Evolutionary conservation across 2,113 vertebrate genomes (phyloP), one percentile per base, ranked within the genome.

Genomic region (Caranx melampygus): DNA sequence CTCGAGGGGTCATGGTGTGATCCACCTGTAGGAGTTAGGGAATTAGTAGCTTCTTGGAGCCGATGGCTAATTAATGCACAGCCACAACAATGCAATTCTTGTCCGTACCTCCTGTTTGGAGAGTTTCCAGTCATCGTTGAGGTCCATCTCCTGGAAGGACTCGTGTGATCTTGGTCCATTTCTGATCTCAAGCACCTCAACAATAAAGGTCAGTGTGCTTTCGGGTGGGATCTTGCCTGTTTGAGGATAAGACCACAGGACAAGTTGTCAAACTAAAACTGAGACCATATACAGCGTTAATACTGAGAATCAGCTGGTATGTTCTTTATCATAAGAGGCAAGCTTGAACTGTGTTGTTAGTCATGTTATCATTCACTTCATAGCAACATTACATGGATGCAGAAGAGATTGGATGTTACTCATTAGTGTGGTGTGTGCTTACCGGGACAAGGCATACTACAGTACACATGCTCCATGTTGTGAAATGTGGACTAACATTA

Each of bases 81-180:
- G 20, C 47, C 13, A 47, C 42, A 0, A 67, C 21, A 59, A 13
- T 12, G 5, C 18, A 64, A 52, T 42, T 7, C 21, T 35, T 31
- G 35, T 13, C 40, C 84, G 91, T 84, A 97, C 98, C 96, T 99
- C 98, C 0, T 94, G 79, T 87, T 93, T 97, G 64, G 98, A 99
- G 16, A 99, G 96, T 61, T 92, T 99, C 98, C 98, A 99, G 90
- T 99, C 98, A 87, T 99, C 97, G 2, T 99, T 96, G 66, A 99
- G 96, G 89, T 99, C 98, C 97, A 99, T 99, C 82, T 98, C 96
- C 90, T 99, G 97, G 89, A 99, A 99, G 10, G 98, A 98, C 61
- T 99, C 98, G 6, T 99, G 97, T 26, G 98, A 99, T 66, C 97
- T 93, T 5, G 97, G 98, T 52, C 98, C 98, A 90, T 98, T 99